Conservation (phyloP, 2,888 invertebrate species). For the Chrysotoxum bicinctum region DNA sequence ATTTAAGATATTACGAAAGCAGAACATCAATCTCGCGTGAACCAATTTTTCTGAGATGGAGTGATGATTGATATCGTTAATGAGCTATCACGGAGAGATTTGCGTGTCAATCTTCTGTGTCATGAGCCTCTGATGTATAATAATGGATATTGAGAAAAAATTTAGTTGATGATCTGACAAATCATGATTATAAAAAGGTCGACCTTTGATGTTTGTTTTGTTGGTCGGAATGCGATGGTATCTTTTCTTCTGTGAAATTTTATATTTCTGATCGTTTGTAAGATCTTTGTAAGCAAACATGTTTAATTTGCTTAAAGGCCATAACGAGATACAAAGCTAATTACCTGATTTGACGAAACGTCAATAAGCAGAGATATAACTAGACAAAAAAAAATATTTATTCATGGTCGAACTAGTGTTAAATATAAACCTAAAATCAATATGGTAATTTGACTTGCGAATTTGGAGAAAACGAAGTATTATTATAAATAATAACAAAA, state of each 20-base stretch:
- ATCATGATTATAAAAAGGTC: conserved; percentile 65
- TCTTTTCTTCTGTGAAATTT: not conserved
- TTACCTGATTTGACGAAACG: conserved; percentile 5
- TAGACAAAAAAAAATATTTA: not conserved
- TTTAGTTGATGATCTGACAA: conserved; percentile 65
- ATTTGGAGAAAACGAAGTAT: too few relatives aligned
- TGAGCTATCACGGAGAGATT: conserved; percentile 71
- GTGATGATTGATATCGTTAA: conserved; percentile 73
- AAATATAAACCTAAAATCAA: too few relatives aligned
- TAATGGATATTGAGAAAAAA: conserved; percentile 55
- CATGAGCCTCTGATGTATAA: conserved; percentile 49
- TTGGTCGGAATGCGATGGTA: conserved; percentile 1
- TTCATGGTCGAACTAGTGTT: not conserved
- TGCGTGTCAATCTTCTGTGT: conserved; percentile 72
- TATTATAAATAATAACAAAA: too few relatives aligned
- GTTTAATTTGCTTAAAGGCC: conserved; percentile 7
- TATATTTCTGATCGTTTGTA: not conserved
- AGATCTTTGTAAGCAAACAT: not conserved
- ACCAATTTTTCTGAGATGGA: conserved; percentile 62
- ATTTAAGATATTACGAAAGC: conserved; percentile 41
- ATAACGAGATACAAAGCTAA: not conserved
- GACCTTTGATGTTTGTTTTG: conserved; percentile 9
- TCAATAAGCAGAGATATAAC: not conserved
- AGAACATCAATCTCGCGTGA: conserved; percentile 35
- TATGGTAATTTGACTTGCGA: too few relatives aligned